Base-by-base conservation (phyloP, 2,113 vertebrate species). In the Naja naja region DNA sequence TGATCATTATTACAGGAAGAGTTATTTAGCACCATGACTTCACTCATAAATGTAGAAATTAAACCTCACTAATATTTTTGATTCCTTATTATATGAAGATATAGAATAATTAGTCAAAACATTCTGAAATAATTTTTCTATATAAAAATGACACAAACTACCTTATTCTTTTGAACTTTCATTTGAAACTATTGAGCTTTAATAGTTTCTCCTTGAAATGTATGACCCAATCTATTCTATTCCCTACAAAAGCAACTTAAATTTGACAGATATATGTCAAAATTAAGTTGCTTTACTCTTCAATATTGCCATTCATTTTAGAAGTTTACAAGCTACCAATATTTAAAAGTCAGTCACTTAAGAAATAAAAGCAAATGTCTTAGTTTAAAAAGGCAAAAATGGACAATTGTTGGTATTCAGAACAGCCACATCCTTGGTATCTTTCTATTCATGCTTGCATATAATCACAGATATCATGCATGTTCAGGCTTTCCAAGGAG, bases 41-140 rank as follows among this genome's bases (percentile, higher is more conserved):
- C 11, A 64, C 60, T 64, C 11, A 12, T 64, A 64, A 30, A 64
- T 64, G 3, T 64, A 64, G 4, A 95, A 95, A 93, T 96, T 92
- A 94, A 94, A 34, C 89, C 93, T 94, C 91, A 74, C 95, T 94
- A 95, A 96, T 96, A 95, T 96, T 87, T 94, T 93, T 94, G 86
- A 93, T 55, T 60, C 58, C 91, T 96, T 96, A 95, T 93, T 93
- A 93, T 92, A 94, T 47, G 55, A 91, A 90, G 94, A 69, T 91
- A 89, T 94, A 94, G 39, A 86, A 6, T 91, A 89, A 92, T 94
- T 96, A 90, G 91, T 53, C 87, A 93, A 93, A 92, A 90, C 2
- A 87, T 85, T 92, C 93, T 74, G 94, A 95, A 95, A 56, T n/a
- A 94, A 90, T 81, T 93, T 89, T 45, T 27, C 94, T 95, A 53